Percentiles rank a stretch among this genome's conserved stretches.
phyloP scores from a whole-genome alignment of 2,888 invertebrate genomes.

The Liodrosophila aerea region DNA sequence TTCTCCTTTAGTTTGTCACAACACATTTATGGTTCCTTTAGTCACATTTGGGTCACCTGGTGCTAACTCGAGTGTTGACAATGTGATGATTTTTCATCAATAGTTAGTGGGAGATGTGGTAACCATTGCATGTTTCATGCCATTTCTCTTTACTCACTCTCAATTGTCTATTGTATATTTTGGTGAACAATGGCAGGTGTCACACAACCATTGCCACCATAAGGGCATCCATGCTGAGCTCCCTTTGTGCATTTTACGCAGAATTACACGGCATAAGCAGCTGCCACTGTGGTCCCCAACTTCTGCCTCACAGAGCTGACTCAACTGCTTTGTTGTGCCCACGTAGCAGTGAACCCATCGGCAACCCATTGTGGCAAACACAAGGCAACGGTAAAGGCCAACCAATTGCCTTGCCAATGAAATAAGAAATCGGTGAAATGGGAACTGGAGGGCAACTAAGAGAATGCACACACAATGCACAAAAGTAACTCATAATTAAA shows the following conservation, averaged over 20 bases:
- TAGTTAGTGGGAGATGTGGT: constrained; percentile 22
- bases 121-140: too few species aligned
- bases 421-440: constrained; percentile 36
- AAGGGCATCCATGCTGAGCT: constrained; percentile 44
- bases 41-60: too few species aligned
- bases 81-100: constrained; percentile 33
- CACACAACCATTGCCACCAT: constrained; percentile 49
- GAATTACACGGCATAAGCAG: constrained; percentile 73
- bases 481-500: constrained; percentile 76
- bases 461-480: constrained; percentile 70
- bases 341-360: constrained; percentile 38
- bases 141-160: too few species aligned
- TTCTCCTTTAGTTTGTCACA: too few species aligned
- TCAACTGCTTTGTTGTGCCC: constrained; percentile 67
- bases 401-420: constrained; percentile 63
- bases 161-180: constrained; percentile 61
- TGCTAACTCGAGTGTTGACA: constrained; percentile 26
- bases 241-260: constrained; percentile 77
- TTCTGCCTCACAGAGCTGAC: constrained; percentile 55
- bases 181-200: constrained; percentile 70
- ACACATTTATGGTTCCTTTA: too few species aligned
- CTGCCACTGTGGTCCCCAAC: constrained; percentile 37
- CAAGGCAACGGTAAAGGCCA: constrained; percentile 30
- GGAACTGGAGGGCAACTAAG: constrained; percentile 46
- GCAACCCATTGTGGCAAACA: constrained; percentile 70